Conservation (phyloP, 2,113 vertebrate species). For the Saiga tatarica region DNA sequence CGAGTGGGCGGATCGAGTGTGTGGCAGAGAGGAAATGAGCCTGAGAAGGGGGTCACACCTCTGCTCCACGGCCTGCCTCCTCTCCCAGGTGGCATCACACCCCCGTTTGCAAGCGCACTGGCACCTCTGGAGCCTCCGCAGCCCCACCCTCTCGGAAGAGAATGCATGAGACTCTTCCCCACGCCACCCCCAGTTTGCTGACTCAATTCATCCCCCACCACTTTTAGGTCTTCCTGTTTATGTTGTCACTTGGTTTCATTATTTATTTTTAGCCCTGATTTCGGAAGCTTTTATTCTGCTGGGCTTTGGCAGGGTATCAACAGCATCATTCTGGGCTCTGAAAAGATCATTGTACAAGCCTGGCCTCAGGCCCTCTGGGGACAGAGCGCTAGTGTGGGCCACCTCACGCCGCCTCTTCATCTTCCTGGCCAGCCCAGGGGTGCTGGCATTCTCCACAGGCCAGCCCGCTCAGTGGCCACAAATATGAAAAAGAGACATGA, state of each 20-base stretch:
- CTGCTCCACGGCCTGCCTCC: not conserved
- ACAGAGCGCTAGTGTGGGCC: constrained; percentile 80
- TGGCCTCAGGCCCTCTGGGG: not conserved
- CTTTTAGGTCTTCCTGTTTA: constrained; percentile 61
- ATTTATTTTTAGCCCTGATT: constrained; percentile 77
- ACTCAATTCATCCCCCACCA: constrained; percentile 56
- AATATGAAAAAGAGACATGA: not conserved
- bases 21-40: not conserved
- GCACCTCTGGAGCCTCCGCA: constrained; percentile 48
- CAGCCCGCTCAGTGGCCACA: accelerated
- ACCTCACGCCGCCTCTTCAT: constrained; percentile 38
- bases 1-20: not conserved
- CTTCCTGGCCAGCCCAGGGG: not conserved
- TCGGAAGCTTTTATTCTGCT: constrained; percentile 68
- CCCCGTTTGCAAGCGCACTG: constrained; percentile 55
- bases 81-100: constrained; percentile 22
- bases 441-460: not conserved
- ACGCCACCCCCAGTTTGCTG: constrained; percentile 62
- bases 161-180: constrained; percentile 58
- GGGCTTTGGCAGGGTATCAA: constrained; percentile 59
- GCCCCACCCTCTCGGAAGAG: constrained; percentile 44
- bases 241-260: constrained; percentile 76
- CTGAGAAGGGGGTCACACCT: not conserved
- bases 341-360: constrained; percentile 59
- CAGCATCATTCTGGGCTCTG: constrained; percentile 48